phyloP scores from a whole-genome alignment of 2,797 vertebrate genomes.

The Pseudochirops corinnae region DNA sequence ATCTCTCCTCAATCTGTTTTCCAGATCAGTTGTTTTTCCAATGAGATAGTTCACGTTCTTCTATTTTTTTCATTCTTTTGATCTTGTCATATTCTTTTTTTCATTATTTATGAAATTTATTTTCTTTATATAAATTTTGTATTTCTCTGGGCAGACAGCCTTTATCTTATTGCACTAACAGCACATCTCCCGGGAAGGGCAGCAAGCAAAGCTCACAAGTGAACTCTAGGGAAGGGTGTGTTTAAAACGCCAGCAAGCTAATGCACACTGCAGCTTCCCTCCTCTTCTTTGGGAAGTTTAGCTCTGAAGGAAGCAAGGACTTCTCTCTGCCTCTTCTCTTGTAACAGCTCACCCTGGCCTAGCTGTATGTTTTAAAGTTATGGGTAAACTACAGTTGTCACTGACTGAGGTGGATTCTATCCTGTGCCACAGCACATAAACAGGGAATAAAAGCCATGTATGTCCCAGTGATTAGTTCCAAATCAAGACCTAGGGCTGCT shows the following conservation, averaged over 20 bases:
- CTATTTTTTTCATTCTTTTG: background rate
- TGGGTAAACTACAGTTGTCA: slow-evolving; percentile 31
- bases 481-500: slow-evolving; percentile 44
- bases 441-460: slow-evolving; percentile 45
- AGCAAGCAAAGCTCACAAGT: slow-evolving; percentile 72
- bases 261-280: slow-evolving; percentile 41
- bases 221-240: slow-evolving; percentile 37
- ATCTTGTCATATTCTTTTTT: background rate
- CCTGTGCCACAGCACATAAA: slow-evolving; percentile 36
- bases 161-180: slow-evolving; percentile 87
- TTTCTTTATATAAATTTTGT: slow-evolving; percentile 88
- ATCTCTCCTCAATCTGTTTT: background rate
- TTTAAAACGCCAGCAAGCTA: slow-evolving; percentile 46
- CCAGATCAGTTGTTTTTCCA: background rate
- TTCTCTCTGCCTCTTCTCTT: slow-evolving; percentile 46
- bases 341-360: slow-evolving; percentile 62
- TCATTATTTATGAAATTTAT: slow-evolving; percentile 85
- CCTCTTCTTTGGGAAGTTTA: slow-evolving; percentile 26
- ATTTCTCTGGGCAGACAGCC: slow-evolving; percentile 87
- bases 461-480: slow-evolving; percentile 38
- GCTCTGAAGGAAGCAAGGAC: slow-evolving; percentile 40
- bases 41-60: background rate
- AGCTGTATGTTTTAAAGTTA: slow-evolving; percentile 53
- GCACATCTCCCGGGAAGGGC: slow-evolving; percentile 81
- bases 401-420: slow-evolving; percentile 55